Evolutionary conservation across 2,113 vertebrate species (phyloP).

Genomic region (Struthio camelus): DNA sequence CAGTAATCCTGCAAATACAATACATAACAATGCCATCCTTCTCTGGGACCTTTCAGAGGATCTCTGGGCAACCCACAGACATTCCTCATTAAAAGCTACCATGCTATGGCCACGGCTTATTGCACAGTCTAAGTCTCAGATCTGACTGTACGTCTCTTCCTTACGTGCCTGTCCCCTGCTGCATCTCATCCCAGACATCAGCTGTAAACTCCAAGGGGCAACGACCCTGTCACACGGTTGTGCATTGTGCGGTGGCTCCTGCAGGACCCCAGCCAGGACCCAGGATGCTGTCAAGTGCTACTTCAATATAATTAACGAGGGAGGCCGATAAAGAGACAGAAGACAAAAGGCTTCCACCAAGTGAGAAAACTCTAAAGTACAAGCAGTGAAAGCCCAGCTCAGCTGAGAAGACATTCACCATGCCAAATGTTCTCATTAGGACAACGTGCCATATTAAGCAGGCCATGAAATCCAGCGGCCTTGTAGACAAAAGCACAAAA

Average conservation of each 20-base stretch:
- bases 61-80: background rate
- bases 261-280: background rate
- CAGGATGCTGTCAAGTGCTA: background rate
- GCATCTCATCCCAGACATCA: background rate
- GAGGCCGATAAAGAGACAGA: background rate
- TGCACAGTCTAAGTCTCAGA: background rate
- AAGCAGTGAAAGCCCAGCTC: background rate
- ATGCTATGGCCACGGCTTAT: accelerated
- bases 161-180: background rate
- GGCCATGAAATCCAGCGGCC: background rate
- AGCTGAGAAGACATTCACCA: background rate
- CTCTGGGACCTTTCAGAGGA: background rate
- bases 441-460: background rate
- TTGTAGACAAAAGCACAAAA: background rate
- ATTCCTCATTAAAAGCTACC: background rate
- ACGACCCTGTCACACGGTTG: accelerated
- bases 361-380: background rate
- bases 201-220: background rate
- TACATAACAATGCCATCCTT: background rate
- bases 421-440: accelerated
- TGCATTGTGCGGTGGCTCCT: background rate
- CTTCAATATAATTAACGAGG: background rate
- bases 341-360: constrained; percentile 42
- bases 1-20: constrained; percentile 8
- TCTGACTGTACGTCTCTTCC: background rate